A percentile compares a stretch with the other conserved stretches of the same genome.
These are phyloP conservation scores for Ianthella basta DNA, from an alignment of 37 sponge, comb jelly and placozoan genomes.

Conservation along the genomic window DNA sequence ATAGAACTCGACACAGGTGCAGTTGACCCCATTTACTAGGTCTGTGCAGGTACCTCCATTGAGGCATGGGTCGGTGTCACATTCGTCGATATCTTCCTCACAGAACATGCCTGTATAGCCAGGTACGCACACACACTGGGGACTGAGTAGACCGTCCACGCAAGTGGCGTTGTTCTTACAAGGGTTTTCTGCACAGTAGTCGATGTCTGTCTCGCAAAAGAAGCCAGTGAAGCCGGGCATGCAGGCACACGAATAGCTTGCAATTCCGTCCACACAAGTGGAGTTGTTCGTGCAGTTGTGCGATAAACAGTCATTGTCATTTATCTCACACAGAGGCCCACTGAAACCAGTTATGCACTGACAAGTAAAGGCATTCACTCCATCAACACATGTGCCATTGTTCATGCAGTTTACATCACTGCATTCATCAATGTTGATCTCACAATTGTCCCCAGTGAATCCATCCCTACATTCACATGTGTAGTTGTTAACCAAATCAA, in stretches of 20 bases:
- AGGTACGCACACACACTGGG: constrained; percentile 44
- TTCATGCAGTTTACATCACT: constrained; percentile 16
- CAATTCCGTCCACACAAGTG: constrained; percentile 38
- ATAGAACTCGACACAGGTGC: constrained; percentile 31
- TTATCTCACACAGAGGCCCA: not conserved
- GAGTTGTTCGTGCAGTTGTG: constrained; percentile 32
- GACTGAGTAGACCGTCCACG: constrained; percentile 13
- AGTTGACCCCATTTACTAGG: not conserved
- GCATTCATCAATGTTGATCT: constrained; percentile 5
- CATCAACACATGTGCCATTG: constrained; percentile 47
- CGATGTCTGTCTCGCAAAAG: constrained; percentile 47
- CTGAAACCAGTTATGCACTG: constrained; percentile 55
- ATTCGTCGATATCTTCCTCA: constrained; percentile 23
- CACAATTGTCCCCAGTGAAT: constrained; percentile 44
- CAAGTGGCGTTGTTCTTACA: constrained; percentile 59
- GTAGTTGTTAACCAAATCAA: constrained; percentile 9
- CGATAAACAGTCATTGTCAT: constrained; percentile 13
- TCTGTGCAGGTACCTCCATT: constrained; percentile 31
- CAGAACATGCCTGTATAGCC: constrained; percentile 48
- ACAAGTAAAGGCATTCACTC: constrained; percentile 37
- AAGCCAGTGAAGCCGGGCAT: constrained; percentile 25
- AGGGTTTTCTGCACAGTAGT: constrained; percentile 35
- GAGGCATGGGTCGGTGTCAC: constrained; percentile 33
- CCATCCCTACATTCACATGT: constrained; percentile 38
- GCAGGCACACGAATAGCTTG: constrained; percentile 34